Evolutionary conservation across 2,797 vertebrate species (phyloP), one percentile per base, ranked within the genome.

Genomic region (Lemur catta): DNA sequence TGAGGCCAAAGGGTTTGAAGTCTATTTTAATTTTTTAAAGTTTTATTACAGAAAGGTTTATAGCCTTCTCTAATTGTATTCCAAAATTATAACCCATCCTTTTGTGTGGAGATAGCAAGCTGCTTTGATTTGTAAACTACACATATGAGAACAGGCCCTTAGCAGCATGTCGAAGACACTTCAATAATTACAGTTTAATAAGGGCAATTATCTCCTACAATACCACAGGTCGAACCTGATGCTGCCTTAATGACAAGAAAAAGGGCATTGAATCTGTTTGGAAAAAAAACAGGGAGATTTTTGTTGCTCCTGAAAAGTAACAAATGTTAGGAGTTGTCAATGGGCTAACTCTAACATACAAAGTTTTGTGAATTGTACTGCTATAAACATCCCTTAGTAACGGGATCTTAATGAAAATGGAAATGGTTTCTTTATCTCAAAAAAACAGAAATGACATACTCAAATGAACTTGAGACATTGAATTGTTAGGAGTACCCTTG

Each of bases 341-440:
- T 35, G 28, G 38, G 57, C 48, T 86, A 82, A 86, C 12, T 10
- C 28, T 35, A 72, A 84, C 6, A 75, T 38, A 43, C 28, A 74
- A 75, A 80, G 52, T 61, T 95, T 79, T 91, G 55, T 91, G 55
- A 75, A 94, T 94, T 90, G 30, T 55, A 20, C 52, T 55, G 52
- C 52, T 55, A 22, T 55, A 55, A 8, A 55, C 52, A 22, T 22
- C 52, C 9, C 50, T 41, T 33, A 20, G 76, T 91, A 80, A 84
- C 2, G 14, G 38, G 38, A 88, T 80, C 81, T 84, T 96, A 95
- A 95, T 93, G 76, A 96, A 97, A 97, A 92, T 69, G 52, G 76
- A 63, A 57, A 76, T 55, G n/a, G 28, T 90, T 90, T 94, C 63
- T 87, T 92, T 89, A 86, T 22, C 86, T 90, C 33, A 43, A 85